Conservation (phyloP, 2,888 invertebrate species). For the Aromia moschata region DNA sequence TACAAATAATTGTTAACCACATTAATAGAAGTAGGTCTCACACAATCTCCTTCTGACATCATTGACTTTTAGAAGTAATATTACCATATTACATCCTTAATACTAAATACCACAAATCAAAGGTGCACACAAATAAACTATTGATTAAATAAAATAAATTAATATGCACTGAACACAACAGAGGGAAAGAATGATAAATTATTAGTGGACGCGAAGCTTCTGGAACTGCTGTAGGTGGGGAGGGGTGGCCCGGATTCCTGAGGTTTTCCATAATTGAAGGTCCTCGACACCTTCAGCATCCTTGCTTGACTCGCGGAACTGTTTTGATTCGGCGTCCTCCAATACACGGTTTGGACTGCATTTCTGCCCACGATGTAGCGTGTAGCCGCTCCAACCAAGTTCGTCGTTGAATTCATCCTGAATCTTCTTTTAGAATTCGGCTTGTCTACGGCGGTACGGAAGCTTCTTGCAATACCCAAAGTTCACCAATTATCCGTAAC, state of each 20-base stretch:
- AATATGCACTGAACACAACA: slow-evolving; percentile 15
- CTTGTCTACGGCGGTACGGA: neutral
- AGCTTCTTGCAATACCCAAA: neutral
- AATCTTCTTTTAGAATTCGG: neutral
- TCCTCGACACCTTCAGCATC: slow-evolving; percentile 57
- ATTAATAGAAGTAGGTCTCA: too few relatives aligned
- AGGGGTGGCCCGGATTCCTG: slow-evolving; percentile 7
- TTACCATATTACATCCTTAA: neutral
- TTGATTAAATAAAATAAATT: slow-evolving; percentile 1
- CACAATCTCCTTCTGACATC: neutral
- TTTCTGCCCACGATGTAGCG: slow-evolving; percentile 78
- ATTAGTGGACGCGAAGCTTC: slow-evolving; percentile 6
- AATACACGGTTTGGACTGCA: slow-evolving; percentile 80
- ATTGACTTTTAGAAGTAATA: neutral
- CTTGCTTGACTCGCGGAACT: slow-evolving; percentile 44
- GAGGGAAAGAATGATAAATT: neutral
- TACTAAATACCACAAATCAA: slow-evolving; percentile 16
- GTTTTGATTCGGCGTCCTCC: slow-evolving; percentile 67
- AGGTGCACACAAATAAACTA: slow-evolving; percentile 5
- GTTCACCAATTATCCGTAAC: neutral
- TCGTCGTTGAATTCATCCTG: slow-evolving; percentile 61
- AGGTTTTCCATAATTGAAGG: slow-evolving; percentile 52
- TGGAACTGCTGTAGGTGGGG: slow-evolving; percentile 13
- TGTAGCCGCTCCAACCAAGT: slow-evolving; percentile 75
- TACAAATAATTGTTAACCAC: too few relatives aligned